Evolutionary conservation across 1,140 invertebrate genomes (phyloP), one percentile per base, ranked within the genome.

Genomic region (Prorops nasuta): DNA sequence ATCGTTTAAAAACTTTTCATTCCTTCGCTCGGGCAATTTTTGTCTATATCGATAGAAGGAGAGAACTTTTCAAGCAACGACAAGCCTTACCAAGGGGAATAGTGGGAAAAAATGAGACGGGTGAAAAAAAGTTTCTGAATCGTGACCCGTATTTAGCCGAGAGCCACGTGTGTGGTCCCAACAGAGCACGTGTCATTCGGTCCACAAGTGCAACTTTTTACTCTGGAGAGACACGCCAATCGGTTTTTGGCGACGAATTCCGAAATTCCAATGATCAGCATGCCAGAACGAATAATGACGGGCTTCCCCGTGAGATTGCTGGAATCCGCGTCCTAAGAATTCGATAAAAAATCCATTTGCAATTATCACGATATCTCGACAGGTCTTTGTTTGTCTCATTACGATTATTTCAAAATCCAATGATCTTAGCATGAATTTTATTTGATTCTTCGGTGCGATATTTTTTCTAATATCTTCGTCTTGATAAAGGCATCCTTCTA

Each of bases 111-210:
- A 37, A 14, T 37, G 15, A 37, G 18, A 37, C 6, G 10, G 2
- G 16, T 19, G 10, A 17, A 37, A 37, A 18, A 17, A 37, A 18
- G 15, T n/a, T n/a, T n/a, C n/a, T n/a, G n/a, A n/a, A n/a, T n/a
- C n/a, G n/a, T n/a, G n/a, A n/a, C n/a, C n/a, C n/a, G n/a, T n/a
- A n/a, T n/a, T 32, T 49, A 35, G 38, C 31, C 41, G 9, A 18
- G 43, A 32, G 58, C 66, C 51, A 64, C 55, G 66, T 69, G 67
- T 73, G 71, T 73, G 69, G 70, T 73, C 69, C 31, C 28, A 16
- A 21, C 38, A 24, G 32, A 65, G 59, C 69, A 68, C 62, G 71
- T 71, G 69, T 71, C 57, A 59, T 9, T 17, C 12, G 20, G 12
- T 39, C 49, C 52, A 41, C 43, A 41, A 49, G 42, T 45, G 37